phyloP scores from a whole-genome alignment of 1,140 invertebrate genomes.

The Formica selysi region DNA sequence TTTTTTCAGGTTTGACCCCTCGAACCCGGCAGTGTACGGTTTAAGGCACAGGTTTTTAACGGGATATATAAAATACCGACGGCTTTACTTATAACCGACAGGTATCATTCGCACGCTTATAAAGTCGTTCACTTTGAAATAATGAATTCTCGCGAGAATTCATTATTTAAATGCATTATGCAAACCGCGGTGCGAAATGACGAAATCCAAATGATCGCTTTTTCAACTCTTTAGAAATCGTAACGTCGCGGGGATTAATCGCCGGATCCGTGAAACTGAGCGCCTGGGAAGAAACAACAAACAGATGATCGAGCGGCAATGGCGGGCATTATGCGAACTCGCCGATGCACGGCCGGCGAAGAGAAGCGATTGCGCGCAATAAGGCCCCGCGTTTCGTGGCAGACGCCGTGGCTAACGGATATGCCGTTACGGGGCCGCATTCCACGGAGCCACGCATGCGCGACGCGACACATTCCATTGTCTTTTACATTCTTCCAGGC shows the following conservation, averaged over 20 bases:
- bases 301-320: conserved; percentile 4
- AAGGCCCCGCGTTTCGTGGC: conserved; percentile 77
- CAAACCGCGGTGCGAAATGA: neutral
- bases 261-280: neutral
- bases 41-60: neutral
- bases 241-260: neutral
- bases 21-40: conserved; percentile 7
- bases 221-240: neutral
- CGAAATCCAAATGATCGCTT: neutral
- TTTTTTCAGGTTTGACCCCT: neutral
- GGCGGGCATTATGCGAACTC: conserved; percentile 27
- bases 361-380: conserved; percentile 73
- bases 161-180: neutral
- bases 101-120: neutral
- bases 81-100: neutral
- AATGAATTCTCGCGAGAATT: neutral
- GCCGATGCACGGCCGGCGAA: conserved; percentile 24
- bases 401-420: conserved; percentile 83
- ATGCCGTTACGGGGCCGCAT: conserved; percentile 85
- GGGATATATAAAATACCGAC: conserved; percentile 1
- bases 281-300: conserved; percentile 16
- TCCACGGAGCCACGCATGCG: conserved; percentile 83
- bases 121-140: neutral
- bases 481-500: conserved; percentile 82
- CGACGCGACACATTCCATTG: conserved; percentile 84